A percentile compares a stretch with the other conserved stretches of the same genome.
These are phyloP conservation scores for Sebastes minor DNA, from an alignment of 2,797 vertebrate genomes.

Conservation along the genomic window DNA sequence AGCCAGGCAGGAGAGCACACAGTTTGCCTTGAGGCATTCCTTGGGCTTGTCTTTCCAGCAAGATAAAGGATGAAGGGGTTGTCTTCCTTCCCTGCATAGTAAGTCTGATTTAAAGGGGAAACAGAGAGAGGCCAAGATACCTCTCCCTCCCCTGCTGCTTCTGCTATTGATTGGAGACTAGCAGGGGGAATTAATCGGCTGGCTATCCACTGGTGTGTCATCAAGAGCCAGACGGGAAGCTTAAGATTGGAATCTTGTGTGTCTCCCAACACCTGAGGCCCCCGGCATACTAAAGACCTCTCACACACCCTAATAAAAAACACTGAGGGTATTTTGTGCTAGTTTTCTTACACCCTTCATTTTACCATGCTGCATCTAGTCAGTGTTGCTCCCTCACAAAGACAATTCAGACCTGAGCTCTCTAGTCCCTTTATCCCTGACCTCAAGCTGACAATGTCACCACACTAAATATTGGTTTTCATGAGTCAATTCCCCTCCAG, in stretches of 20 bases:
- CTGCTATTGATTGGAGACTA: constrained; percentile 71
- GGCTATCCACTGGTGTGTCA: constrained; percentile 57
- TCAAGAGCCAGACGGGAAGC: constrained; percentile 44
- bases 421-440: constrained; percentile 22
- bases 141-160: constrained; percentile 44
- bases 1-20: constrained; percentile 41
- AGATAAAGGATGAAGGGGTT: constrained; percentile 68
- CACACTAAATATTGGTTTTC: constrained; percentile 59
- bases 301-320: constrained; percentile 25
- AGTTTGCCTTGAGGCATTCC: constrained; percentile 64
- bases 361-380: constrained; percentile 1
- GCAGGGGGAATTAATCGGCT: constrained; percentile 54
- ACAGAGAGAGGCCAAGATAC: constrained; percentile 48
- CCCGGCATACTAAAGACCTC: constrained; percentile 42
- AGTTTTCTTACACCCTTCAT: constrained; percentile 10
- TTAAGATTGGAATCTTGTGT: constrained; percentile 56
- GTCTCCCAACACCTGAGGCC: constrained; percentile 47
- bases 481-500: constrained; percentile 36
- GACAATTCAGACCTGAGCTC: constrained; percentile 2
- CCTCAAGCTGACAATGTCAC: constrained; percentile 45
- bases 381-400: background rate
- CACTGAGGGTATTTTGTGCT: background rate
- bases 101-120: constrained; percentile 70
- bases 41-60: constrained; percentile 62
- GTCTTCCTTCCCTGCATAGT: constrained; percentile 67